Evolutionary conservation across 2,888 invertebrate genomes (phyloP).

Genomic region (Dascillus cervinus): DNA sequence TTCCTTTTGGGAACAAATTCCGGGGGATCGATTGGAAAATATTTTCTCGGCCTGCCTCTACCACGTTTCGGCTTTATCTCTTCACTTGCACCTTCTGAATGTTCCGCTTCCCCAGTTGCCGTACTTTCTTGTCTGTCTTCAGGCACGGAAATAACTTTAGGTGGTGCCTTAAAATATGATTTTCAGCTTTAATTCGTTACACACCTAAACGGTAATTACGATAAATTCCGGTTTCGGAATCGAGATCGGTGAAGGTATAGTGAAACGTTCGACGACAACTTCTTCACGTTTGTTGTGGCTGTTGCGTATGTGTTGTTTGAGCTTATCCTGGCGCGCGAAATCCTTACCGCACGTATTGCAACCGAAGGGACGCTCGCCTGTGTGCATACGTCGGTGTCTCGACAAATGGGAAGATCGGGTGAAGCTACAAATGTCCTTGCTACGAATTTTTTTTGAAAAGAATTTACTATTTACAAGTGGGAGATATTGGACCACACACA

Average conservation of each 20-base stretch:
- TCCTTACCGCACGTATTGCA: slow-evolving; percentile 63
- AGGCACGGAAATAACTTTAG: background rate
- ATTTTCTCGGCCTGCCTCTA: slow-evolving; percentile 49
- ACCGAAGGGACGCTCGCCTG: slow-evolving; percentile 62
- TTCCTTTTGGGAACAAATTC: slow-evolving; percentile 16
- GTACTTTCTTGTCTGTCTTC: slow-evolving; percentile 4
- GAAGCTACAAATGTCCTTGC: slow-evolving; percentile 47
- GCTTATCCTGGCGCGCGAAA: slow-evolving; percentile 65
- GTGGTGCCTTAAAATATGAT: slow-evolving; percentile 2
- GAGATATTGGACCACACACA: slow-evolving; percentile 1
- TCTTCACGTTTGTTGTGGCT: slow-evolving; percentile 43
- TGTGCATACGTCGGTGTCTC: slow-evolving; percentile 63
- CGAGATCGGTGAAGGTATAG: too few relatives aligned
- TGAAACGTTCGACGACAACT: too few relatives aligned
- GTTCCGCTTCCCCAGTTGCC: background rate
- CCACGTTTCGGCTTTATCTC: slow-evolving; percentile 33
- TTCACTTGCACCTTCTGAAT: background rate
- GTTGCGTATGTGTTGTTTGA: slow-evolving; percentile 59
- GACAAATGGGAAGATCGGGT: slow-evolving; percentile 62
- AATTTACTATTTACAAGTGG: too few relatives aligned
- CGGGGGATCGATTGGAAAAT: slow-evolving; percentile 4
- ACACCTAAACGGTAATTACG: too few relatives aligned
- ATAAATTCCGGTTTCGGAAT: too few relatives aligned
- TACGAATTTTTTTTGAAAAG: background rate
- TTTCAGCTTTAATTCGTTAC: too few relatives aligned